Percentiles rank a stretch among this genome's conserved stretches.
phyloP scores from a whole-genome alignment of 2,113 vertebrate species.

The Epinephelus fuscoguttatus region DNA sequence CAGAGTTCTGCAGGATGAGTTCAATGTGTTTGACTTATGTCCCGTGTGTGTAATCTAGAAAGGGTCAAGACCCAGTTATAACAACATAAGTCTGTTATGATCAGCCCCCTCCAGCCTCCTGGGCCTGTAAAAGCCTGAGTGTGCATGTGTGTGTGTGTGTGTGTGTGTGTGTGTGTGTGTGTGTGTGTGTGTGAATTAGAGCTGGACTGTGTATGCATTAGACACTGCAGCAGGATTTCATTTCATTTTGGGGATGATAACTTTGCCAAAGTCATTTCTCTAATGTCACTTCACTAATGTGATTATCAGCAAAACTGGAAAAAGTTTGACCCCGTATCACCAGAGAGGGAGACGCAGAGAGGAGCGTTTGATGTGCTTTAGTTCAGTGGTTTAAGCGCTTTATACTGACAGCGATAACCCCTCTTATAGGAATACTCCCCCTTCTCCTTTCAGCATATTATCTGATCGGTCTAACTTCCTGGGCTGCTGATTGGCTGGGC shows the following conservation, averaged over 20 bases:
- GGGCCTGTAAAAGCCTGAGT: neutral
- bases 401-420: neutral
- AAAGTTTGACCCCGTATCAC: neutral
- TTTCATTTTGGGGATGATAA: conserved; percentile 9
- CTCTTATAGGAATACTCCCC: conserved; percentile 2
- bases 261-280: neutral
- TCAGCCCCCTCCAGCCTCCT: neutral
- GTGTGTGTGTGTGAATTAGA: neutral
- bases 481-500: neutral
- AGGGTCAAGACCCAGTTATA: neutral
- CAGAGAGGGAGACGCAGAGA: neutral
- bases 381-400: conserved; percentile 16
- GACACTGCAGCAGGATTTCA: neutral
- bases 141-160: no score
- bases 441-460: neutral
- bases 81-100: neutral
- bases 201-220: neutral
- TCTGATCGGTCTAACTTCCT: conserved; percentile 12
- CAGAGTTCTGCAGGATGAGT: neutral
- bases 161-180: neutral
- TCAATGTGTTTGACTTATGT: neutral
- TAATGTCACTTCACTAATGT: neutral
- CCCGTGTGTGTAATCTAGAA: neutral
- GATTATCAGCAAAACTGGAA: neutral
- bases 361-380: conserved; percentile 10